Conservation (phyloP, 1,140 invertebrate species). For the Idris sp. region DNA sequence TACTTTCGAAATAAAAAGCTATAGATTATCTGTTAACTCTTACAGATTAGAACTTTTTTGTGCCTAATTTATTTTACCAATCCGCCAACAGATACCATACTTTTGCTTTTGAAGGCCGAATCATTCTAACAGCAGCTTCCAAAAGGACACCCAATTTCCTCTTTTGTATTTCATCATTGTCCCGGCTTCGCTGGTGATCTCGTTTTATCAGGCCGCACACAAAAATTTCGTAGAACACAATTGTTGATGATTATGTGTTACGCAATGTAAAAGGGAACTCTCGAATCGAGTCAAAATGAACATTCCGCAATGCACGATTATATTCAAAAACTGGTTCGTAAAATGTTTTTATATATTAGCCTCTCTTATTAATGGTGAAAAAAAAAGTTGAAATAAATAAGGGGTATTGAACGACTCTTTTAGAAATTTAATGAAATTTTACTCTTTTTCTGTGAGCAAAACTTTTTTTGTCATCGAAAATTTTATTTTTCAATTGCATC, state of each 20-base stretch:
- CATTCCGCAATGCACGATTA: neutral
- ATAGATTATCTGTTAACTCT: too few species aligned
- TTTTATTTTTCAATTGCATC: slow-evolving; percentile 15
- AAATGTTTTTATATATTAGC: slow-evolving; percentile 2
- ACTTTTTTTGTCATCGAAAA: too few species aligned
- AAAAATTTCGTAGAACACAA: slow-evolving; percentile 7
- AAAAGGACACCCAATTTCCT: neutral
- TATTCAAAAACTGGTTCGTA: slow-evolving; percentile 14
- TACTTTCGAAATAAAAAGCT: too few species aligned
- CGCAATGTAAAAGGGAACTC: slow-evolving; percentile 19
- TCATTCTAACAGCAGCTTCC: slow-evolving; percentile 5
- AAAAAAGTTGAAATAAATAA: neutral
- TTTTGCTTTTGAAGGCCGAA: neutral
- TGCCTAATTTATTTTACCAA: too few species aligned
- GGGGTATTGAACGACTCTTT: neutral
- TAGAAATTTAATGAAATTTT: neutral
- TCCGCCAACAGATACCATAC: too few species aligned
- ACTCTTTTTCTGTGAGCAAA: too few species aligned
- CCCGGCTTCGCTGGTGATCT: slow-evolving; percentile 1
- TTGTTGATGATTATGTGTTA: slow-evolving; percentile 23
- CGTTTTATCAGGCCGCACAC: slow-evolving; percentile 4
- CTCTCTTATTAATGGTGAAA: neutral
- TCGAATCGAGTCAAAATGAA: slow-evolving; percentile 5
- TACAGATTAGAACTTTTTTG: too few species aligned
- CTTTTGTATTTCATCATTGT: slow-evolving; percentile 14